Conservation (phyloP, 2,888 invertebrate genomes). For the Capitulum mitella region DNA sequence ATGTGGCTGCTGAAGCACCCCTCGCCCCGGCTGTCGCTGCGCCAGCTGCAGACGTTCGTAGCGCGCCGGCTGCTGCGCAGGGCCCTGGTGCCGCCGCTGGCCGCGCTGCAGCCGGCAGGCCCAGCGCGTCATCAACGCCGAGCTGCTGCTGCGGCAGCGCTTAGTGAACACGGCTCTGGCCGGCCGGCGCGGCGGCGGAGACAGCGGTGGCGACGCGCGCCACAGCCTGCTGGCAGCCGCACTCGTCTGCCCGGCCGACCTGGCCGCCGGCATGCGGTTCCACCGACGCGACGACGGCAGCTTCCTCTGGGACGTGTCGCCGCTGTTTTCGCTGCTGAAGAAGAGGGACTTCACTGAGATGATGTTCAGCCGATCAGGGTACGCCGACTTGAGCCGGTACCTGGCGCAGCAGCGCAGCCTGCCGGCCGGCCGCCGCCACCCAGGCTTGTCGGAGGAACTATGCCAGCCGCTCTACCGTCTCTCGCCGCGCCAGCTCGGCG, state of each 20-base stretch:
- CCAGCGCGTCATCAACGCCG: background rate
- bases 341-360: background rate
- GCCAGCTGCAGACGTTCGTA: background rate
- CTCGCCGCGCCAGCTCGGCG: background rate
- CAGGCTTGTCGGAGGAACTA: background rate
- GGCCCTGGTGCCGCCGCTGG: background rate
- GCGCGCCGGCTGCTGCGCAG: background rate
- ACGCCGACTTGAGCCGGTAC: background rate
- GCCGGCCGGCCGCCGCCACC: background rate
- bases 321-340: background rate
- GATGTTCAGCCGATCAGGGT: background rate
- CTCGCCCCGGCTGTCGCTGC: background rate
- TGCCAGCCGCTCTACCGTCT: background rate
- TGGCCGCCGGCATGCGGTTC: background rate
- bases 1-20: slow-evolving; percentile 3
- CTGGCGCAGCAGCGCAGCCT: background rate
- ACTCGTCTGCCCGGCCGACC: background rate
- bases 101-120: background rate
- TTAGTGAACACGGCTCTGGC: background rate
- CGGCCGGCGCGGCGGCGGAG: background rate
- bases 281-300: background rate
- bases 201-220: background rate
- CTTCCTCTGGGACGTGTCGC: background rate
- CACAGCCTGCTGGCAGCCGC: background rate
- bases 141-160: background rate